These are phyloP conservation scores for Drosophila kikkawai DNA, from an alignment of 1,140 invertebrate genomes.

Conservation along the genomic window DNA sequence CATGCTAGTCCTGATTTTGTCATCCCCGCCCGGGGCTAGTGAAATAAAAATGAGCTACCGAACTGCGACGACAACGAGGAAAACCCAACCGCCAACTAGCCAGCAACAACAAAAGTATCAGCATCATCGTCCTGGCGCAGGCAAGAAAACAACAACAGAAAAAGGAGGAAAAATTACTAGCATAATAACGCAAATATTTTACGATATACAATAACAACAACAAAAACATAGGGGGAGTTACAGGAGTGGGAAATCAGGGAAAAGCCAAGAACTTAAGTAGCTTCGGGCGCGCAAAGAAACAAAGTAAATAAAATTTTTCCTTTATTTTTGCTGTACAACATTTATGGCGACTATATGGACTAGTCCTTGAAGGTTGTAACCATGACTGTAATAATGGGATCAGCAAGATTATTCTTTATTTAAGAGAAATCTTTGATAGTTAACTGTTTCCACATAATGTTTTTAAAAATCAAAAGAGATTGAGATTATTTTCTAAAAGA, in stretches of 20 bases:
- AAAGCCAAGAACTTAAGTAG: conserved; percentile 80
- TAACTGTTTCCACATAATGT: not conserved
- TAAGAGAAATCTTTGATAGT: too few relatives aligned
- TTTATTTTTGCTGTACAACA: conserved; percentile 54
- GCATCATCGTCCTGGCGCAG: conserved; percentile 2
- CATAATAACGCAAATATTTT: conserved; percentile 83
- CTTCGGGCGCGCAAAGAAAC: conserved; percentile 67
- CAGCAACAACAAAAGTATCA: conserved; percentile 16
- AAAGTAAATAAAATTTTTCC: conserved; percentile 79
- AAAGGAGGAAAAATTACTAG: conserved; percentile 74
- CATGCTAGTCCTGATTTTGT: conserved; percentile 68
- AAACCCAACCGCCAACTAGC: conserved; percentile 44
- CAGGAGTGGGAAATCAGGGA: conserved; percentile 51
- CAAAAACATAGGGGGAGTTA: not conserved
- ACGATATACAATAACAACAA: conserved; percentile 61
- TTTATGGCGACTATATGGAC: not conserved
- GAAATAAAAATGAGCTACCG: conserved; percentile 79
- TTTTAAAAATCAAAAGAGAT: not conserved
- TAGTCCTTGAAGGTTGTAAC: conserved; percentile 6
- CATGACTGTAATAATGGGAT: not conserved
- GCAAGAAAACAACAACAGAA: conserved; percentile 13
- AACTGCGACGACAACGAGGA: conserved; percentile 46
- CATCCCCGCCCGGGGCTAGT: conserved; percentile 56
- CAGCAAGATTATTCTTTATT: not conserved
- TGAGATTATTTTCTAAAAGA: not conserved